Evolutionary conservation across 1,140 invertebrate genomes (phyloP).

Genomic region (Neodiprion lecontei): DNA sequence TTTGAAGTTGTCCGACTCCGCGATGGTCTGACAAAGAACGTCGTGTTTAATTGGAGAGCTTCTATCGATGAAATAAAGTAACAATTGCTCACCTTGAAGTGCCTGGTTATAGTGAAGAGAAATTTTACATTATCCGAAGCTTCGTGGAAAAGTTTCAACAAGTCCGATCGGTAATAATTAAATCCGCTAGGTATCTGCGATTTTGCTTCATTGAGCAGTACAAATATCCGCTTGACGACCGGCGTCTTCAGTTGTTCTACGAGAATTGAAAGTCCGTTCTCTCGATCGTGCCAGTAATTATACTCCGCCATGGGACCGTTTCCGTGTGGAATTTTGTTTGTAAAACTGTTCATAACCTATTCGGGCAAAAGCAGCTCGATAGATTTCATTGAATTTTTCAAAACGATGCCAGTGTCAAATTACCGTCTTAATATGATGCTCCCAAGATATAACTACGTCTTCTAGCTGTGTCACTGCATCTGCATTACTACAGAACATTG

Average conservation of each 20-base stretch:
- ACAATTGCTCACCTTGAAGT: conserved; percentile 73
- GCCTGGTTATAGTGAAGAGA: conserved; percentile 77
- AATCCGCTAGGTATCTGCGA: conserved; percentile 63
- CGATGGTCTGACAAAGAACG: conserved; percentile 68
- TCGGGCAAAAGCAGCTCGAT: not conserved
- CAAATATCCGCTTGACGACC: conserved; percentile 69
- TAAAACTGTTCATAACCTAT: conserved; percentile 45
- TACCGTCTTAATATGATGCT: conserved; percentile 71
- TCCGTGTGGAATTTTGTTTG: conserved; percentile 62
- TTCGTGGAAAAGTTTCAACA: conserved; percentile 75
- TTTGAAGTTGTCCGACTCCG: conserved; percentile 73
- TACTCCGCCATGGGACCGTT: conserved; percentile 83
- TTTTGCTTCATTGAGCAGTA: conserved; percentile 62
- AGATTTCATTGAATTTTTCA: conserved; percentile 5
- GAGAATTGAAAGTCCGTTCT: conserved; percentile 76
- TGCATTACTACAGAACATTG: conserved; percentile 58
- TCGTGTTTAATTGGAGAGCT: conserved; percentile 20
- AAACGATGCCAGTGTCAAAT: conserved; percentile 1
- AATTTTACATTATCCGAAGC: conserved; percentile 88
- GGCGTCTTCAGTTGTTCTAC: conserved; percentile 82
- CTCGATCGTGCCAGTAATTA: conserved; percentile 81
- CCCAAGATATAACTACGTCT: conserved; percentile 69
- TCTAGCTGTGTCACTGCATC: conserved; percentile 67
- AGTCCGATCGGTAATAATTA: conserved; percentile 62
- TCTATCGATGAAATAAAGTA: conserved; percentile 3